Base-by-base conservation (phyloP, 2,888 invertebrate genomes). In the Phymatocera aterrima region DNA sequence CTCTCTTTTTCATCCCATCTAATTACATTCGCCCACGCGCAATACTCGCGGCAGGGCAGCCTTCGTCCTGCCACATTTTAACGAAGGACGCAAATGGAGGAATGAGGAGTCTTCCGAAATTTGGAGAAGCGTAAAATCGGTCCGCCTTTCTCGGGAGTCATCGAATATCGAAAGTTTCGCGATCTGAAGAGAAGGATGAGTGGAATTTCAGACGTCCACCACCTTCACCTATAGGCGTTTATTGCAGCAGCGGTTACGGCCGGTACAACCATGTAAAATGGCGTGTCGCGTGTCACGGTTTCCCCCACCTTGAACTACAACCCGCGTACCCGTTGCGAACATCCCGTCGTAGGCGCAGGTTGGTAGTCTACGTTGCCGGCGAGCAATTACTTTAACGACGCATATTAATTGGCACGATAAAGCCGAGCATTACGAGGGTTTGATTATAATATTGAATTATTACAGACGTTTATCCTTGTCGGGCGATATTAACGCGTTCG, bases 401-500 rank as follows among this genome's bases (percentile, higher is more conserved):
- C 85, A 85, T 87, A 88, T 88, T 88, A 88, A 87, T 88, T 86
- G 87, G 83, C 83, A 85, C 87, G 84, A 87, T 88, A 88, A 87
- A 87, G 81, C 82, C 80, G 68, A 79, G 79, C 80, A 83, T 88
- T 87, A 88, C 84, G 86, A 87, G 85, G 82, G 81, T 87, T 87
- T 88, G 88, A 88, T 88, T 88, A 88, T 88, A 87, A 87, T 88
- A 88, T 88, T 88, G 88, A 88, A 88, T 88, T 88, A 88, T 84
- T 85, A 83, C 82, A 80, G 88, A 88, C 88, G 84, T 88, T 88
- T 88, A 88, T 88, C 87, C 85, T 85, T 85, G 87, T 86, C 83
- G 82, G 82, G 82, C 82, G 77, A 83, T 86, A 85, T 85, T 83
- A 86, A 86, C 82, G 82, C 21, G 68, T 70, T 60, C 28, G 43